Evolutionary conservation across 2,113 vertebrate genomes (phyloP), one percentile per base, ranked within the genome.

Genomic region (Synchiropus splendidus): DNA sequence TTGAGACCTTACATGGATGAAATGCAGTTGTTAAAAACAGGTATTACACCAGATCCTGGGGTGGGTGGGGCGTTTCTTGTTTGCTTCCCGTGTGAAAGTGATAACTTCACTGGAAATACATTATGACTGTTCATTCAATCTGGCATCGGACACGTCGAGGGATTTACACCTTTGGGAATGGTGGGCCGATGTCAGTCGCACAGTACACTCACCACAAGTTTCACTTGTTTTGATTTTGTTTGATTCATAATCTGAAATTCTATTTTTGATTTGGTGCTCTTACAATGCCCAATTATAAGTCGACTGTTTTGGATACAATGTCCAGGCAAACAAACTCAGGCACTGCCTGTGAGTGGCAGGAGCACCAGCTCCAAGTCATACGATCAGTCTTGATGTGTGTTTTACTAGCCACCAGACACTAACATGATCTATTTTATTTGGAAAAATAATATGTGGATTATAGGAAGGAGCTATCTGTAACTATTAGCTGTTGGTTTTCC

Each of bases 31-130:
- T 54, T 60, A 56, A 77, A 80, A 80, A 62, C 36, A 37, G 61
- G 39, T 53, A 48, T 67, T 74, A 58, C 55, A 38, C 35, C 56
- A 12, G 40, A 34, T 34, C 10, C 50, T 51, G 45, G 47, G 49
- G 36, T 27, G 42, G 14, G 27, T 27, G 21, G 4, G 21, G 33
- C 61, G 69, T 66, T 70, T 61, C 31, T 61, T 67, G 77, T 69
- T 61, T 62, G 1, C 13, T 52, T 65, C 68, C 50, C 21, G 62
- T 42, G 60, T 71, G 51, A 79, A 73, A 78, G 60, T 18, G 68
- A 81, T 79, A 66, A 58, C 64, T 71, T 77, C 41, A 49, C 65
- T 66, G 38, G 42, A 72, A 68, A 78, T 60, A 77, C 58, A 71
- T 72, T 55, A 64, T 69, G 64, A 58, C 66, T 42, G 53, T 66